phyloP scores from a whole-genome alignment of 2,113 vertebrate genomes.

The Platycercus adscitus region DNA sequence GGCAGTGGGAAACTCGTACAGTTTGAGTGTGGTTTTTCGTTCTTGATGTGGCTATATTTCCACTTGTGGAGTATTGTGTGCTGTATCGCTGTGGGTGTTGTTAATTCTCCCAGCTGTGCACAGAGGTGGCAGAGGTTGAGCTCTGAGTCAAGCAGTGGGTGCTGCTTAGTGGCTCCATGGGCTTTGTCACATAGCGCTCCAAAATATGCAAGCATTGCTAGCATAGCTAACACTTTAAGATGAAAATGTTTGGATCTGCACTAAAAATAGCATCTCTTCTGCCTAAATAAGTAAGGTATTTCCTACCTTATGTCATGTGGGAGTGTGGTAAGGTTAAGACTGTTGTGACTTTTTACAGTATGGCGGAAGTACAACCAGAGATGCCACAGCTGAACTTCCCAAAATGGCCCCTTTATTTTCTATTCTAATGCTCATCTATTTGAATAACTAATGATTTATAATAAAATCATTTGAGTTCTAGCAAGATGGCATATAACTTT shows the following conservation, averaged over 20 bases:
- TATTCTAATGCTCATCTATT: not conserved
- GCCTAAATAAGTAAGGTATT: not conserved
- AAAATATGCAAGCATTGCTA: not conserved
- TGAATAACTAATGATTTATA: not conserved
- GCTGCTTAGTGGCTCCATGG: fast-evolving
- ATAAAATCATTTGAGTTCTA: not conserved
- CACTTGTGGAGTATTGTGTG: not conserved
- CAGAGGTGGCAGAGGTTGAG: fast-evolving
- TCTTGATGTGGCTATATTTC: not conserved
- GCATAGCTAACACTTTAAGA: not conserved
- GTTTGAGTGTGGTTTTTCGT: fast-evolving
- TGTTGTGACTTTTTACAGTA: not conserved
- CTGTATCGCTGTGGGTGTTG: not conserved
- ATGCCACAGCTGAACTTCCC: not conserved
- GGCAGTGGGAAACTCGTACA: not conserved
- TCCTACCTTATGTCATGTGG: fast-evolving
- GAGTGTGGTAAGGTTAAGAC: not conserved
- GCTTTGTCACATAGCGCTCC: fast-evolving
- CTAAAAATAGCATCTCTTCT: not conserved
- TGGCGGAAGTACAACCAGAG: not conserved
- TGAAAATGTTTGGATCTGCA: not conserved
- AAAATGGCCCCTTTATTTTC: not conserved
- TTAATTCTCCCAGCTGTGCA: fast-evolving
- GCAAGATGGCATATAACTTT: not conserved
- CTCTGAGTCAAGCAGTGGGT: fast-evolving